These are phyloP conservation scores for Narcine bancroftii DNA, from an alignment of 2,113 vertebrate genomes.

Conservation along the genomic window DNA sequence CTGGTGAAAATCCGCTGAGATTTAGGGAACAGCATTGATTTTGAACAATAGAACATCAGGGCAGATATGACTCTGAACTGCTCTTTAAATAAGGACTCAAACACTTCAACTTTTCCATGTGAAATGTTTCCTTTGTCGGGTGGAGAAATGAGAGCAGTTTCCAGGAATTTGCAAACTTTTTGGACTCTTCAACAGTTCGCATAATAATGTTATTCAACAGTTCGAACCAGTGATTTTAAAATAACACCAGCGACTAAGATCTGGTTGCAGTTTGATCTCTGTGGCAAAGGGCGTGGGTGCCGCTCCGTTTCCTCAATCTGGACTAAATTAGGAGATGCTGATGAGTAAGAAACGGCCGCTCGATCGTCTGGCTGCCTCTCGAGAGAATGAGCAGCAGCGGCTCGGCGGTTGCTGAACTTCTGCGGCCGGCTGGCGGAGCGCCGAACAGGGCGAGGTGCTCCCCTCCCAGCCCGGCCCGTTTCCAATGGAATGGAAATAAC, in stretches of 20 bases:
- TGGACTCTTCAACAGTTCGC: background rate
- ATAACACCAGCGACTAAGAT: background rate
- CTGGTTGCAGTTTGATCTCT: background rate
- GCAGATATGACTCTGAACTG: background rate
- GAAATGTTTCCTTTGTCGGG: background rate
- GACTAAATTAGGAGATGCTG: background rate
- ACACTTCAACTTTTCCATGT: background rate
- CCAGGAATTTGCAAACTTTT: background rate
- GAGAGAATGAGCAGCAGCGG: background rate
- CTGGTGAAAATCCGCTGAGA: background rate
- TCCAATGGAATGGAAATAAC: no score
- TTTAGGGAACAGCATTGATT: background rate
- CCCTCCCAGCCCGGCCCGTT: no score
- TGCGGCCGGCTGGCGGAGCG: no score
- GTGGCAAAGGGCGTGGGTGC: conserved; percentile 12
- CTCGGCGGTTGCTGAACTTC: background rate
- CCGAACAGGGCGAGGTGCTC: no score
- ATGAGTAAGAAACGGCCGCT: background rate
- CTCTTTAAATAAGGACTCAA: background rate
- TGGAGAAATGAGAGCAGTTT: background rate
- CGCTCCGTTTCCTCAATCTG: background rate
- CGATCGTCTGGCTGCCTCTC: background rate
- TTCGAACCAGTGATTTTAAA: conserved; percentile 36
- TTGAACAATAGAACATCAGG: background rate
- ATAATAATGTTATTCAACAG: background rate